A percentile compares a stretch with the other conserved stretches of the same genome.
Evolutionary conservation across 2,113 vertebrate species (phyloP).

Genomic region (Romanogobio albipinnatus): DNA sequence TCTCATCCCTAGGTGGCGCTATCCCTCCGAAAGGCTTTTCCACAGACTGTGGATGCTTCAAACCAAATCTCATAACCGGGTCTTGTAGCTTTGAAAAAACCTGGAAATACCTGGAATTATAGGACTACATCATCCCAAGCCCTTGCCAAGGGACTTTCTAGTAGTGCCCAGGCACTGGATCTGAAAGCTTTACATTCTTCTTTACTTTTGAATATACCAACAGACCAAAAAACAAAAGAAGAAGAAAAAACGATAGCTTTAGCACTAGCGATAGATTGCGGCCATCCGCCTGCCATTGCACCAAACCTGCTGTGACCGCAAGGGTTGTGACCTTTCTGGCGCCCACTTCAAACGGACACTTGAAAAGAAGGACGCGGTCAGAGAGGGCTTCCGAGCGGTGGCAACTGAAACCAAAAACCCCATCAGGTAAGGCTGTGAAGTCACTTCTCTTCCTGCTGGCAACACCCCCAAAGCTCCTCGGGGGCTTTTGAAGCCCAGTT

Average conservation of each 20-base stretch:
- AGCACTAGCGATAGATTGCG: conserved; percentile 67
- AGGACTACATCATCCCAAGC: conserved; percentile 69
- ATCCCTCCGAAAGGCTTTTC: conserved; percentile 59
- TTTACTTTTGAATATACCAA: conserved; percentile 62
- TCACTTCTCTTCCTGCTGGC: conserved; percentile 71
- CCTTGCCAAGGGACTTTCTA: conserved; percentile 63
- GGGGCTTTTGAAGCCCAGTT: conserved; percentile 70
- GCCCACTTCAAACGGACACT: conserved; percentile 76
- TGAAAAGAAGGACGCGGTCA: conserved; percentile 72
- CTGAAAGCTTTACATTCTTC: conserved; percentile 74
- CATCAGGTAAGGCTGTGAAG: conserved; percentile 82
- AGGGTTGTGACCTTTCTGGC: conserved; percentile 77
- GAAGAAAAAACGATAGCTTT: conserved; percentile 65
- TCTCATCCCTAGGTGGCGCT: conserved; percentile 68
- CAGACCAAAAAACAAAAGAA: conserved; percentile 49
- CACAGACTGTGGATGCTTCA: conserved; percentile 70
- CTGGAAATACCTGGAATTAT: conserved; percentile 80
- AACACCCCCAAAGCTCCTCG: conserved; percentile 62
- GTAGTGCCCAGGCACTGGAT: conserved; percentile 72
- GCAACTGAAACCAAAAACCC: conserved; percentile 74
- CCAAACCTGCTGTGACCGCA: conserved; percentile 74
- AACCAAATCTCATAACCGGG: conserved; percentile 62
- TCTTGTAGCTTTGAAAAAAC: conserved; percentile 69
- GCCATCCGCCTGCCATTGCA: conserved; percentile 61
- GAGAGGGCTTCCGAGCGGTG: conserved; percentile 72